Evolutionary conservation across 2,113 vertebrate species (phyloP).

Genomic region (Channa maculata): DNA sequence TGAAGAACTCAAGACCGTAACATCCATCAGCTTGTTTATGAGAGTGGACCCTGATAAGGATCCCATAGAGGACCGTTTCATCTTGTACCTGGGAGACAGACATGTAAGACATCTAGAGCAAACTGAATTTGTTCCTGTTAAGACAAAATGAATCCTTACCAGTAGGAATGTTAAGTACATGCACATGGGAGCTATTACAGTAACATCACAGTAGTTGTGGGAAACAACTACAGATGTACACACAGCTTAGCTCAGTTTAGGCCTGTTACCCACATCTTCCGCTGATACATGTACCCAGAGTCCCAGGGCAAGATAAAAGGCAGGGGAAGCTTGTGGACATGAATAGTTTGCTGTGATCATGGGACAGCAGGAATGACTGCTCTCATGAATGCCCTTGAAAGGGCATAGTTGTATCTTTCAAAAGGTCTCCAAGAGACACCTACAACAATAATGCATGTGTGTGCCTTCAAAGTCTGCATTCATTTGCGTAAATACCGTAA

Average conservation of each 20-base stretch:
- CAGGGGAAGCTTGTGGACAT: conserved; percentile 24
- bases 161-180: not conserved
- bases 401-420: conserved; percentile 51
- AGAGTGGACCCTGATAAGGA: conserved; percentile 85
- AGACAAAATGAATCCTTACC: conserved; percentile 12
- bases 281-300: conserved; percentile 13
- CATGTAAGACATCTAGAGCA: conserved; percentile 82
- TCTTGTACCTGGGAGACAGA: conserved; percentile 94
- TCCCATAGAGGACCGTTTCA: conserved; percentile 88
- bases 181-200: conserved; percentile 9
- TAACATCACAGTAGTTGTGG: not conserved
- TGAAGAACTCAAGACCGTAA: conserved; percentile 92
- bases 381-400: conserved; percentile 54
- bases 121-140: not conserved
- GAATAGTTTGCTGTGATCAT: conserved; percentile 59
- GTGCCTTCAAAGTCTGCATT: conserved; percentile 44
- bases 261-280: not conserved
- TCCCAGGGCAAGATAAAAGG: conserved; percentile 36
- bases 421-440: conserved; percentile 55
- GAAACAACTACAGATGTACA: not conserved
- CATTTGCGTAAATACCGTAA: conserved; percentile 66
- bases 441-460: conserved; percentile 49
- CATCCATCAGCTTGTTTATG: conserved; percentile 93
- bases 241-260: no score
- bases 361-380: conserved; percentile 28